These are phyloP conservation scores for Heliothis subflexa DNA, from an alignment of 1,140 invertebrate species.

Conservation along the genomic window DNA sequence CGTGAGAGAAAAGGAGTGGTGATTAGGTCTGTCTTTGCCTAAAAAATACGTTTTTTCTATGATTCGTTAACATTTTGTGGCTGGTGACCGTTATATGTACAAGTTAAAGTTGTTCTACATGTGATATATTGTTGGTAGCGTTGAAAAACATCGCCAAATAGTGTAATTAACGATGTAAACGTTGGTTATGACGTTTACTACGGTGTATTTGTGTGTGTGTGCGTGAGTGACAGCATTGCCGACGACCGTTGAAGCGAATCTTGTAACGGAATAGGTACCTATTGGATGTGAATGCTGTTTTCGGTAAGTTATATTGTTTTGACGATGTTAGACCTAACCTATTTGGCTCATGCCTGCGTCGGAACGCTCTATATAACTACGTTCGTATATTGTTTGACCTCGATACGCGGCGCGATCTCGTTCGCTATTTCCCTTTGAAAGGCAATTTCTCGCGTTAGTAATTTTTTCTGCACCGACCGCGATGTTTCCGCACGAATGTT, in stretches of 20 bases:
- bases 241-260: slow-evolving; percentile 80
- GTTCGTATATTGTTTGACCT: slow-evolving; percentile 63
- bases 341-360: slow-evolving; percentile 61
- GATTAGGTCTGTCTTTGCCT: slow-evolving; percentile 80
- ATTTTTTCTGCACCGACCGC: slow-evolving; percentile 52
- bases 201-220: slow-evolving; percentile 74
- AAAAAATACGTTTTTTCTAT: slow-evolving; percentile 82
- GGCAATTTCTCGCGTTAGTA: slow-evolving; percentile 58
- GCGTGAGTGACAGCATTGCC: slow-evolving; percentile 79
- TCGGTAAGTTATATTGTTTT: slow-evolving; percentile 80
- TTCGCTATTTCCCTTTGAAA: slow-evolving; percentile 66
- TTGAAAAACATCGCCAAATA: slow-evolving; percentile 70
- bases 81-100: slow-evolving; percentile 66
- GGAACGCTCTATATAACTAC: slow-evolving; percentile 53
- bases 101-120: slow-evolving; percentile 67
- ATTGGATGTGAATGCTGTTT: slow-evolving; percentile 71
- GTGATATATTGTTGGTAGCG: slow-evolving; percentile 71
- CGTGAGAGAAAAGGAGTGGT: slow-evolving; percentile 86
- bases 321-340: slow-evolving; percentile 68
- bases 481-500: slow-evolving; percentile 52
- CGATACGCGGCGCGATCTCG: slow-evolving; percentile 61
- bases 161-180: slow-evolving; percentile 80
- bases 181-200: slow-evolving; percentile 84
- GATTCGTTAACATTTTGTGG: slow-evolving; percentile 65
- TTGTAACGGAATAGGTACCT: slow-evolving; percentile 77